Conservation (phyloP, 2,113 vertebrate genomes). For the Sigmodon hispidus region DNA sequence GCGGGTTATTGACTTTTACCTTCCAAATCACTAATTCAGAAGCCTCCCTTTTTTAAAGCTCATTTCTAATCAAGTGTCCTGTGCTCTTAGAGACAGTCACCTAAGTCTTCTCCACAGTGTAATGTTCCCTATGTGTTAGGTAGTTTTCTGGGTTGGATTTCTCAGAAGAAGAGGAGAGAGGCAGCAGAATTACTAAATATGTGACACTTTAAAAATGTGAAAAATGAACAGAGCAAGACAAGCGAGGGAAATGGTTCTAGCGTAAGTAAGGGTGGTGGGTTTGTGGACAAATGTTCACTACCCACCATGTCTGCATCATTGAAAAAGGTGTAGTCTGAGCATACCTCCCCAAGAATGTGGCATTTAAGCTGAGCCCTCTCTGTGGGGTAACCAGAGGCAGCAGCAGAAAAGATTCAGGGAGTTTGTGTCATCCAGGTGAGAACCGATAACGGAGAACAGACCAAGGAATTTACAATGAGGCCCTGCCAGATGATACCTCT, state of each 20-base stretch:
- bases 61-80: not conserved
- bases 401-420: not conserved
- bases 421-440: not conserved
- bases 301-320: no score
- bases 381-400: not conserved
- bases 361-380: not conserved
- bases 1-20: not conserved
- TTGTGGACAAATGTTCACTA: no score
- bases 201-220: not conserved
- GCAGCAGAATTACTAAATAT: not conserved
- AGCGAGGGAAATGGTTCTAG: not conserved
- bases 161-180: no score
- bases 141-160: not conserved
- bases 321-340: not conserved
- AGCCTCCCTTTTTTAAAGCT: not conserved
- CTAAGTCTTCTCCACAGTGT: not conserved
- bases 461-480: no score
- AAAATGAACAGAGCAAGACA: not conserved
- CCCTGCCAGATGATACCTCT: not conserved
- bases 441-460: not conserved
- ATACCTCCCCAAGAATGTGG: not conserved
- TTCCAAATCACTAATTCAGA: not conserved
- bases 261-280: no score
- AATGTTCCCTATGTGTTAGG: rapidly evolving
- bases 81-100: not conserved